A percentile compares a stretch with the other conserved stretches of the same genome.
Conservation (phyloP, 2,888 invertebrate species). For the Itoplectis maculator region DNA sequence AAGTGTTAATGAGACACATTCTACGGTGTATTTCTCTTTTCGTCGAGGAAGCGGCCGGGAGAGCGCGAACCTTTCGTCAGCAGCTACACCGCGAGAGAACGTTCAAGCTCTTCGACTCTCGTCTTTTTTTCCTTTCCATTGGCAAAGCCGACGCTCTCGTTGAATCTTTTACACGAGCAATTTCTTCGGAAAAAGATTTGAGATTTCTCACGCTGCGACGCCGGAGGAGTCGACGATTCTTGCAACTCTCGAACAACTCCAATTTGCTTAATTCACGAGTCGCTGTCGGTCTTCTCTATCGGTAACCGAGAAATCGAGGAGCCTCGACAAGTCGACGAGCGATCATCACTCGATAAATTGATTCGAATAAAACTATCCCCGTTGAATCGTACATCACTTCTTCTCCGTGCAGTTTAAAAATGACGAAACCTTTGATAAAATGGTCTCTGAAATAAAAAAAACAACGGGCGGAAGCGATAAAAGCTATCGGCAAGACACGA, state of each 20-base stretch:
- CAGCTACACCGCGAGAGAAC: not conserved
- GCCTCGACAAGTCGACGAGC: not conserved
- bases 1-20: conserved; percentile 62
- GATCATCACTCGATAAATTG: conserved; percentile 6
- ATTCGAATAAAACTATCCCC: conserved; percentile 20
- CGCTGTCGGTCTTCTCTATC: not conserved
- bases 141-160: not conserved
- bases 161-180: conserved; percentile 7
- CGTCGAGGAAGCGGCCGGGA: conserved; percentile 9
- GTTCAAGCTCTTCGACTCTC: conserved; percentile 38
- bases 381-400: conserved; percentile 38
- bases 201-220: conserved; percentile 24
- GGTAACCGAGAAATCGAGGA: conserved; percentile 1
- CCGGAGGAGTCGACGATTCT: not conserved
- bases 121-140: conserved; percentile 54
- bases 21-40: conserved; percentile 23
- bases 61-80: conserved; percentile 17
- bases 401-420: conserved; percentile 21
- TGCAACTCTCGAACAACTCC: conserved; percentile 14
- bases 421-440: not conserved
- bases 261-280: conserved; percentile 16
- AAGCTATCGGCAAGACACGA: conserved; percentile 3
- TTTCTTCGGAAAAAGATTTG: not conserved
- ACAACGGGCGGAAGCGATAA: not conserved
- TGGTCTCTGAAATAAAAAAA: conserved; percentile 21